Evolutionary conservation across 92 coral and sea anemone species (phyloP).

Genomic region (Blastomussa wellsi): DNA sequence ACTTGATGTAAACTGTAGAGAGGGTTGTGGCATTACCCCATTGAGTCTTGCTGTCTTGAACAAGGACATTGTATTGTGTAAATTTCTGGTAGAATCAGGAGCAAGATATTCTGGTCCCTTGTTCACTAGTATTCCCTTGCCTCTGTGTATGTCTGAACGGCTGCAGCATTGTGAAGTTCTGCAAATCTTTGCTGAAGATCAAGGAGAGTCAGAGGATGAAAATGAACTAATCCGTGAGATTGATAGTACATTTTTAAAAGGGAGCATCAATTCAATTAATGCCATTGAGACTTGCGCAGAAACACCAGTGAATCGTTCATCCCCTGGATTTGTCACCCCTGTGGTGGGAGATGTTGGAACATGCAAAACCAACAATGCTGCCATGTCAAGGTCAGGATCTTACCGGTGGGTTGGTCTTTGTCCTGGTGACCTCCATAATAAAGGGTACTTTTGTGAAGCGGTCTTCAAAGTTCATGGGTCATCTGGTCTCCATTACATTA

Average conservation of each 20-base stretch:
- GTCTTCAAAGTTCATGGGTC: constrained; percentile 47
- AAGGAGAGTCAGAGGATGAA: constrained; percentile 44
- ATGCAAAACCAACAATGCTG: constrained; percentile 46
- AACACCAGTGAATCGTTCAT: constrained; percentile 5
- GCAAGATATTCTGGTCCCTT: constrained; percentile 42
- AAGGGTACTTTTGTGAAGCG: constrained; percentile 62
- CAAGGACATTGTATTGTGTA: constrained; percentile 8
- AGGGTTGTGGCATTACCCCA: constrained; percentile 51
- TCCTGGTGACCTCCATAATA: constrained; percentile 48
- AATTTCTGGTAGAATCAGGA: constrained; percentile 30
- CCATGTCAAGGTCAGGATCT: constrained; percentile 32
- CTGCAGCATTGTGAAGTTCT: background rate
- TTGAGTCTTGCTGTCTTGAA: constrained; percentile 29
- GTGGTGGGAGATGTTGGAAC: constrained; percentile 42
- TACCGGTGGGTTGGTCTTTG: constrained; percentile 26
- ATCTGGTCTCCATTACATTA: constrained; percentile 47
- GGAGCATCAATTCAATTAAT: background rate
- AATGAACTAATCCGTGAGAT: constrained; percentile 14
- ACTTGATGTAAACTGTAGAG: constrained; percentile 32
- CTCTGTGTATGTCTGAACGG: constrained; percentile 24
- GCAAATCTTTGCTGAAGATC: background rate
- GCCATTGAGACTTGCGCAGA: background rate
- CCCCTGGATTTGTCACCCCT: constrained; percentile 26
- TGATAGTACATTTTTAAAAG: constrained; percentile 34
- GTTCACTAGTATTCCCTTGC: constrained; percentile 41